Evolutionary conservation across 2,797 vertebrate genomes (phyloP), one percentile per base, ranked within the genome.

Genomic region (Acipenser transmontanus): DNA sequence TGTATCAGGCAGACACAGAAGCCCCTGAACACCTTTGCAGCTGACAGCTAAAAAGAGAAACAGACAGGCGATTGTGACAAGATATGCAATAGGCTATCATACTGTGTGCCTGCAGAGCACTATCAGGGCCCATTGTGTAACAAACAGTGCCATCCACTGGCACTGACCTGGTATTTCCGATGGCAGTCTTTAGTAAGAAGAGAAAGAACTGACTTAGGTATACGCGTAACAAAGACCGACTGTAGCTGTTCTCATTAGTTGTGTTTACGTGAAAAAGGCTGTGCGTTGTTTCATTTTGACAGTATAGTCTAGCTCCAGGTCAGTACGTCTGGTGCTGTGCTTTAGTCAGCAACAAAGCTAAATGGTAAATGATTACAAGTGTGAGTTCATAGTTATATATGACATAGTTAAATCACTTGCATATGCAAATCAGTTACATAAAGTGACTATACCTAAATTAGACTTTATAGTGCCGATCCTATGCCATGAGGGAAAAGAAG

Each of bases 71-170:
- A 1, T 59, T 65, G 54, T 71, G 64, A 47, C 5, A 6, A 8
- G 13, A 57, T 66, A 63, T 6, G 6, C 1, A 1, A 68, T 50
- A 7, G 49, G 68, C 7, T 12, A 62, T 68, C 34, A 67, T 10
- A 8, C 34, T 49, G 12, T 69, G 4, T 50, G 14, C 50, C 12
- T 50, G 13, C 49, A 11, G 50, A 65, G 50, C 62, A 66, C 63
- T 10, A 0, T 34, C 34, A 4, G 4, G 6, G 68, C 63, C 61
- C 59, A 59, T 76, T 72, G 60, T 71, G 6, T 50, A 80, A 82
- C 67, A 64, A 76, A 77, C 70, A 79, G 74, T 72, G 76, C 80
- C 83, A 75, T 84, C 77, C 84, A 65, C 78, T 81, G 83, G 87
- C 73, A 66, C 67, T 72, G 60, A 70, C 2, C 17, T 20, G 62